Conservation (phyloP, 1,140 invertebrate species). For the Drosophila malerkotliana region DNA sequence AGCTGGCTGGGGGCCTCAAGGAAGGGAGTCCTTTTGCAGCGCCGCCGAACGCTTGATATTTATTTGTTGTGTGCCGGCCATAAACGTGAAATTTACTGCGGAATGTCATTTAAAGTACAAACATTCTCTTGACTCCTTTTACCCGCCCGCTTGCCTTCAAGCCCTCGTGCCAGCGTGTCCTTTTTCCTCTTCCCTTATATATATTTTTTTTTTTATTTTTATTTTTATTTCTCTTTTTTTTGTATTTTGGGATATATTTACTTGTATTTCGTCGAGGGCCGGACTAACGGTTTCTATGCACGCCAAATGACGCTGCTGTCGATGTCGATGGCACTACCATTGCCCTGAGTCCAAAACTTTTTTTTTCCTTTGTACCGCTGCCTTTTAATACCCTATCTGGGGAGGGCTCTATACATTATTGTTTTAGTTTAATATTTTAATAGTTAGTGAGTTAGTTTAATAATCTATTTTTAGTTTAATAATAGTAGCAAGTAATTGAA, state of each 20-base stretch:
- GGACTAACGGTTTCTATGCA: constrained; percentile 77
- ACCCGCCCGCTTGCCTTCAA: background rate
- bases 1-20: background rate
- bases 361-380: no score
- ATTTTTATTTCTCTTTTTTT: constrained; percentile 4
- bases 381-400: no score
- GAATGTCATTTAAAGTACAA: constrained; percentile 82
- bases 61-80: constrained; percentile 79
- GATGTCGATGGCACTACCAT: constrained; percentile 36
- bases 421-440: no score
- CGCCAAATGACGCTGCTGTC: constrained; percentile 72
- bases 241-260: constrained; percentile 33
- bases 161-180: constrained; percentile 10
- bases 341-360: no score
- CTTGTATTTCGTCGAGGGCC: constrained; percentile 44
- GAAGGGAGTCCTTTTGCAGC: constrained; percentile 16
- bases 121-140: constrained; percentile 45
- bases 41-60: constrained; percentile 57
- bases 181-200: background rate
- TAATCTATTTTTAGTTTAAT: no score
- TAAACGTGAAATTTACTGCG: constrained; percentile 82
- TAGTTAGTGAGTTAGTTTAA: no score
- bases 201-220: constrained; percentile 5
- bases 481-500: no score
- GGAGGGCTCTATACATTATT: no score